Conservation (phyloP, 2,797 vertebrate genomes). For the Pangasius sanitwongsei region DNA sequence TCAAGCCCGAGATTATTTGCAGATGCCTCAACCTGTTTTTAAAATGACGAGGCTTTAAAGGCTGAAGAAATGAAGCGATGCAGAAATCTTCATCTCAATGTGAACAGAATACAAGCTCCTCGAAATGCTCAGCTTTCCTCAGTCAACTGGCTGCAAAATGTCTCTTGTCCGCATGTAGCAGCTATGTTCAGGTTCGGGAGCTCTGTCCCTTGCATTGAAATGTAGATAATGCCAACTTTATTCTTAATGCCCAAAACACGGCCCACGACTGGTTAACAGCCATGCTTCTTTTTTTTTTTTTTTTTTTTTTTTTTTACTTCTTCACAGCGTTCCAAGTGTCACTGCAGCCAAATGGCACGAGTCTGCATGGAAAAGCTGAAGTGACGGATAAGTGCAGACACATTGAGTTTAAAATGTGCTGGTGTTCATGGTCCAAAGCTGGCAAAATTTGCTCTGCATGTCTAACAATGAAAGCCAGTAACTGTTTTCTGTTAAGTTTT, state of each 20-base stretch:
- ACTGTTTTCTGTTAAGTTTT: slow-evolving; percentile 48
- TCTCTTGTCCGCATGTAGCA: slow-evolving; percentile 40
- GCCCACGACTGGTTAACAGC: slow-evolving; percentile 33
- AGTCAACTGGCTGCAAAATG: not conserved
- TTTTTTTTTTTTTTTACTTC: slow-evolving; percentile 37
- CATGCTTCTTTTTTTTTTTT: slow-evolving; percentile 37
- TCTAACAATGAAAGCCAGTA: slow-evolving; percentile 27
- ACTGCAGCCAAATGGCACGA: slow-evolving; percentile 38
- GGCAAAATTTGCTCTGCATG: slow-evolving; percentile 25
- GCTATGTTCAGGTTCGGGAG: slow-evolving; percentile 41
- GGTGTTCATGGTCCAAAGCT: slow-evolving; percentile 28
- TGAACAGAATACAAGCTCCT: slow-evolving; percentile 14
- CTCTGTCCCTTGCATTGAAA: slow-evolving; percentile 42
- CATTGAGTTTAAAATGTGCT: slow-evolving; percentile 16
- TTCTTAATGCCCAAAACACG: slow-evolving; percentile 56
- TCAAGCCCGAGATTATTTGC: slow-evolving; percentile 14
- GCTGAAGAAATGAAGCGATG: slow-evolving; percentile 6
- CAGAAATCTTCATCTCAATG: slow-evolving; percentile 26
- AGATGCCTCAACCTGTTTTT: slow-evolving; percentile 24
- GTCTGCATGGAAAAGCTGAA: slow-evolving; percentile 41
- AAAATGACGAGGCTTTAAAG: not conserved
- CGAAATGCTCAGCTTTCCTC: slow-evolving; percentile 18
- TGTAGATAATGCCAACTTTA: slow-evolving; percentile 47
- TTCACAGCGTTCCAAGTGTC: slow-evolving; percentile 55
- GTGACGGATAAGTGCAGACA: slow-evolving; percentile 37